A percentile compares a stretch with the other conserved stretches of the same genome.
Conservation (phyloP, 2,797 vertebrate species). For the Micrastur ruficollis region DNA sequence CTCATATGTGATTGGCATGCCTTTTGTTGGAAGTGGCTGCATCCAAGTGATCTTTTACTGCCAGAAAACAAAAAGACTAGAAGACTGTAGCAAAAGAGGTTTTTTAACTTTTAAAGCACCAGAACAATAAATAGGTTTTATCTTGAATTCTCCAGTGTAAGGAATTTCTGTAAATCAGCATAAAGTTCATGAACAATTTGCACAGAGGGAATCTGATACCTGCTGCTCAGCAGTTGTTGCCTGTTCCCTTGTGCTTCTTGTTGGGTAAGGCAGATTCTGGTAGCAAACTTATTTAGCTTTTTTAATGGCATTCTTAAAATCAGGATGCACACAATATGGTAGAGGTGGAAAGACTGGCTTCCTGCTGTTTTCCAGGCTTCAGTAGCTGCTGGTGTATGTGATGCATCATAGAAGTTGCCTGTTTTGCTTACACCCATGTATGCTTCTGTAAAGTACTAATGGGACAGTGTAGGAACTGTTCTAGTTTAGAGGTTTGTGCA, state of each 20-base stretch:
- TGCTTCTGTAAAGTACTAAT: background rate
- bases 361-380: background rate
- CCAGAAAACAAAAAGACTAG: background rate
- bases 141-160: background rate
- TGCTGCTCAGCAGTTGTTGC: background rate
- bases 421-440: background rate
- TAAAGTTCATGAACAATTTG: background rate
- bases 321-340: background rate
- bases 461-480: background rate
- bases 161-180: background rate
- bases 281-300: background rate
- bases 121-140: background rate
- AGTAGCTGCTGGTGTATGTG: rapidly evolving
- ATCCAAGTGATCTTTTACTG: background rate
- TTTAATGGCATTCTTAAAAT: background rate
- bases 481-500: background rate
- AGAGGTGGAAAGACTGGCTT: background rate
- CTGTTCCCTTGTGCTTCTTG: background rate
- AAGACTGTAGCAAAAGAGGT: background rate
- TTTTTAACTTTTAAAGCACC: background rate
- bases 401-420: background rate
- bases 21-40: background rate
- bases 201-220: background rate
- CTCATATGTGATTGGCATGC: background rate
- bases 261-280: background rate